Evolutionary conservation across 37 sponge, comb jelly and placozoan species (phyloP).

Genomic region (Ianthella basta): DNA sequence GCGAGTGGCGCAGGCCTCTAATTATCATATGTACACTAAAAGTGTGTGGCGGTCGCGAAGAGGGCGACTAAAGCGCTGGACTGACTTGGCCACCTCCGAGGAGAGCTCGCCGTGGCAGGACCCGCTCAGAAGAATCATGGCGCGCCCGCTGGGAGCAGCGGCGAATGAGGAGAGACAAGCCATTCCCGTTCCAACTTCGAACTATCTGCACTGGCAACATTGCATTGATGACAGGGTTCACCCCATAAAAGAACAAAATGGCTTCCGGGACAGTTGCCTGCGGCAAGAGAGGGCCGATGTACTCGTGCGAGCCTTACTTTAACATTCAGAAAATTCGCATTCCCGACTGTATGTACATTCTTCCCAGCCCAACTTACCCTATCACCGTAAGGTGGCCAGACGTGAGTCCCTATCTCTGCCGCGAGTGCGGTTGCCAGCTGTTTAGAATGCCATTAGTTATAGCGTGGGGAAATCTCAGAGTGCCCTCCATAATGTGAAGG

Average conservation of each 20-base stretch:
- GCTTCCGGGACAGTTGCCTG: neutral
- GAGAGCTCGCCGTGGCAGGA: conserved; percentile 66
- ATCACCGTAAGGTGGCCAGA: conserved; percentile 28
- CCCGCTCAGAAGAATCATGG: conserved; percentile 69
- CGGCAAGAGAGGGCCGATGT: conserved; percentile 56
- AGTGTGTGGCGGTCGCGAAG: too few relatives aligned
- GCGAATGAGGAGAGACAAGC: neutral
- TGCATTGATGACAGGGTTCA: neutral
- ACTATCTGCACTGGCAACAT: neutral
- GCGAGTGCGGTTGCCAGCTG: neutral
- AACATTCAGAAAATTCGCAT: conserved; percentile 75
- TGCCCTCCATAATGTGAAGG: too few relatives aligned
- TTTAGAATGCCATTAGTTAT: too few relatives aligned
- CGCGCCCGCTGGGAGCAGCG: neutral
- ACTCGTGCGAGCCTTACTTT: conserved; percentile 70
- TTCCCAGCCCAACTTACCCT: conserved; percentile 8
- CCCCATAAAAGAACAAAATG: neutral
- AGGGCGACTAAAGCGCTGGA: neutral
- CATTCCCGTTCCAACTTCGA: neutral
- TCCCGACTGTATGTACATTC: conserved; percentile 80
- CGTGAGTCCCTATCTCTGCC: neutral
- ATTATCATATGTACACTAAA: too few relatives aligned
- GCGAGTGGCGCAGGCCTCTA: too few relatives aligned
- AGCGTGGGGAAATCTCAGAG: too few relatives aligned
- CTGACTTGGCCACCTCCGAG: conserved; percentile 68